These are phyloP conservation scores for Aphrocallistes beatrix DNA, from an alignment of 37 sponge, comb jelly and placozoan species.

Conservation along the genomic window DNA sequence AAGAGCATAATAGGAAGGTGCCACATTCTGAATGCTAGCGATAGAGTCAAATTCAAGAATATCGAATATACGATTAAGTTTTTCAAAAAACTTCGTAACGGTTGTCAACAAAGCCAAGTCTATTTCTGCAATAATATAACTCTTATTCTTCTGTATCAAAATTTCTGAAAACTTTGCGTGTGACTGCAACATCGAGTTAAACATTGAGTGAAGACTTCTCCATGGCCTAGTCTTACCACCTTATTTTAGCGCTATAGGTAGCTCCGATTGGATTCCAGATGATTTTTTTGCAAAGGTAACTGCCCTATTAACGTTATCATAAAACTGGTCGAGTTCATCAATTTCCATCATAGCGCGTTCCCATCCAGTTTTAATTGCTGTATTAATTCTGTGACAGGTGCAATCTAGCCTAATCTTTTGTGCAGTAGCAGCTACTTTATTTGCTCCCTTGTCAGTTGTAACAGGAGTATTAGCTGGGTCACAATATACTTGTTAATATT, in stretches of 20 bases:
- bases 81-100: conserved; percentile 7
- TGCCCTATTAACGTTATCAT: conserved; percentile 12
- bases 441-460: conserved; percentile 19
- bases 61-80: conserved; percentile 20
- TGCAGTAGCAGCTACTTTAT: conserved; percentile 15
- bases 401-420: conserved; percentile 18
- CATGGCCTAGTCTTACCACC: conserved; percentile 17
- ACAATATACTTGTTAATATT: conserved; percentile 12
- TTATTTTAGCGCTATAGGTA: conserved; percentile 8
- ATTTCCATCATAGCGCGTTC: conserved; percentile 13
- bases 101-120: background rate
- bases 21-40: conserved; percentile 9
- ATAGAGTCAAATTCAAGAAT: conserved; percentile 8
- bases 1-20: conserved; percentile 19
- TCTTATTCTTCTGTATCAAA: conserved; percentile 3
- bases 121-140: conserved; percentile 9
- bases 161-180: background rate
- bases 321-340: conserved; percentile 14
- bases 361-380: conserved; percentile 17
- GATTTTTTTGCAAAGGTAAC: conserved; percentile 18
- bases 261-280: conserved; percentile 16
- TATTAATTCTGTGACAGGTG: conserved; percentile 14
- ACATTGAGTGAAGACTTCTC: conserved; percentile 17
- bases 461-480: conserved; percentile 1
- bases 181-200: conserved; percentile 16